phyloP scores from a whole-genome alignment of 2,888 invertebrate genomes.

The Tyria jacobaeae region DNA sequence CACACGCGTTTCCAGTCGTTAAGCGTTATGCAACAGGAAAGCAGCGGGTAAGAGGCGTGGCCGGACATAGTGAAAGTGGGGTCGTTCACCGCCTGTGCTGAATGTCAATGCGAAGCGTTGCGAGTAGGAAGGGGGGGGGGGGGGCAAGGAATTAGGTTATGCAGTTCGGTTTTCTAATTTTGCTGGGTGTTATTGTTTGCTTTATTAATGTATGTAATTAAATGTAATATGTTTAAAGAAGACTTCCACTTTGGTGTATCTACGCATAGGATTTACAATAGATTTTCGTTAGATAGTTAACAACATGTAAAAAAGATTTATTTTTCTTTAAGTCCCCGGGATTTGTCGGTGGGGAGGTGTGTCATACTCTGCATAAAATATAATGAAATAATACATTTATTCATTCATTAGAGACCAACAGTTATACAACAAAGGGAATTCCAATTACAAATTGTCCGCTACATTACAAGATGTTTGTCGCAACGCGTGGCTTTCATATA shows the following conservation, averaged over 20 bases:
- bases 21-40: slow-evolving; percentile 62
- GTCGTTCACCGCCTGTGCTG: slow-evolving; percentile 49
- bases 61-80: slow-evolving; percentile 58
- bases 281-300: neutral
- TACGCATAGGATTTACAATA: neutral
- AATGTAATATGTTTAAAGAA: neutral
- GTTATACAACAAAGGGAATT: too few species aligned
- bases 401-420: too few species aligned
- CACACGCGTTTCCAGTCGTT: slow-evolving; percentile 47
- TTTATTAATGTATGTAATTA: slow-evolving; percentile 10
- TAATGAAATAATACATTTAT: too few species aligned
- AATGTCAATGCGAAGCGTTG: slow-evolving; percentile 62
- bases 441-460: too few species aligned
- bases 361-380: too few species aligned
- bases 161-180: slow-evolving; percentile 46
- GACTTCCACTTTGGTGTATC: neutral
- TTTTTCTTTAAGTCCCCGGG: too few species aligned
- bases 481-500: too few species aligned
- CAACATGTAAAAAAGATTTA: too few species aligned
- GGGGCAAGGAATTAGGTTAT: slow-evolving; percentile 56
- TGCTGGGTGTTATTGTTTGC: slow-evolving; percentile 15
- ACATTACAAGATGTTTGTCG: too few species aligned
- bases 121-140: slow-evolving; percentile 18
- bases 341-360: too few species aligned
- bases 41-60: slow-evolving; percentile 49